phyloP scores from a whole-genome alignment of 2,888 invertebrate species.

The Acrocyrtus sp. region DNA sequence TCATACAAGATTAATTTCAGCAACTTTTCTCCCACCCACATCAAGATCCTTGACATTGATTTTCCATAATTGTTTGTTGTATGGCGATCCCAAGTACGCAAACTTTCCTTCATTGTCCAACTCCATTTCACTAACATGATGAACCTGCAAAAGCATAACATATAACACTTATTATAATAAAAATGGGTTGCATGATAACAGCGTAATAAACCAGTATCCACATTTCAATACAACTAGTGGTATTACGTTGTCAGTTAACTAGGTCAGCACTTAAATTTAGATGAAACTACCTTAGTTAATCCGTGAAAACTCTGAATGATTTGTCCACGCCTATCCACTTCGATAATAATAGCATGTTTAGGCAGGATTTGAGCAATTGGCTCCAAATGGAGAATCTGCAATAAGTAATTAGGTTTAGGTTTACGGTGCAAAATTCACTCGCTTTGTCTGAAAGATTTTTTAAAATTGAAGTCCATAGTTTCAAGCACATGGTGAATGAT shows the following conservation, averaged over 20 bases:
- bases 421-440: no score
- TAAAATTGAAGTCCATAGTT: no score
- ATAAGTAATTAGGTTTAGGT: no score
- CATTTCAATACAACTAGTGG: no score
- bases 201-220: no score
- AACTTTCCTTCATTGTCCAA: constrained; percentile 56
- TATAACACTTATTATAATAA: background rate
- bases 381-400: constrained; percentile 76
- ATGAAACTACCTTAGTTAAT: constrained; percentile 59
- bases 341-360: constrained; percentile 72
- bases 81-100: constrained; percentile 62
- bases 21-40: constrained; percentile 26
- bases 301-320: constrained; percentile 77
- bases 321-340: constrained; percentile 78
- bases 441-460: no score
- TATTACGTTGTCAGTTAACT: no score
- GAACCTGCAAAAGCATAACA: constrained; percentile 47
- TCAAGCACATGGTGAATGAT: background rate
- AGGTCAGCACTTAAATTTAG: no score
- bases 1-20: constrained; percentile 47
- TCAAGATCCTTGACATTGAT: constrained; percentile 46
- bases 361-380: constrained; percentile 67
- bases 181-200: background rate
- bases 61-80: constrained; percentile 61
- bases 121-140: constrained; percentile 59